Evolutionary conservation across 2,888 invertebrate genomes (phyloP).

Genomic region (Acheta domesticus): DNA sequence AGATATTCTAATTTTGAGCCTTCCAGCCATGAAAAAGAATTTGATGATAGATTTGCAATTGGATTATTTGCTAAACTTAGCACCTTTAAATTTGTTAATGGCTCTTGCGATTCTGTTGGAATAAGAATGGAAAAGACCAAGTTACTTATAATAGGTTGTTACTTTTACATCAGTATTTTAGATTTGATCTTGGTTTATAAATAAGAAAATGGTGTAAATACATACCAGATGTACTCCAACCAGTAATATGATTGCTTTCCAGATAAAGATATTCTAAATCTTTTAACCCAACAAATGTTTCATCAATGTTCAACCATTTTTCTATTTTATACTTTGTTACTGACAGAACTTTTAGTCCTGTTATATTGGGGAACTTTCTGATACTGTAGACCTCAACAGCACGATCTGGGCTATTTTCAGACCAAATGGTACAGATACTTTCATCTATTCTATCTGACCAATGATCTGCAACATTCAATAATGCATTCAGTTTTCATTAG

Average conservation of each 20-base stretch:
- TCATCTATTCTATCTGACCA: no score
- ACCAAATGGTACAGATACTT: no score
- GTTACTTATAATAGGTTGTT: no score
- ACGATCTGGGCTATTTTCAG: no score
- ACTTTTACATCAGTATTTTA: no score
- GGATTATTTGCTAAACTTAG: constrained; percentile 31
- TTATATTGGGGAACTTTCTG: constrained; percentile 4
- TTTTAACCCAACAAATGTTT: constrained; percentile 27
- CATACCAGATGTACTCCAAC: constrained; percentile 21
- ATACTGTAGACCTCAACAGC: no score
- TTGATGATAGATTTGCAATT: constrained; percentile 21
- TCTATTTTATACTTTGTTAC: constrained; percentile 27
- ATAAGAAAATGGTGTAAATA: background rate
- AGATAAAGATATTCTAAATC: background rate
- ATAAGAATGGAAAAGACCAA: no score
- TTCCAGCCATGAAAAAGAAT: constrained; percentile 31
- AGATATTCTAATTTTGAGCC: constrained; percentile 28
- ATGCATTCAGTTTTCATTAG: no score
- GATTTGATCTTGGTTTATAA: no score
- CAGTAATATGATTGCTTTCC: constrained; percentile 23
- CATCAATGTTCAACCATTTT: background rate
- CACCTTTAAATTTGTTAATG: constrained; percentile 25
- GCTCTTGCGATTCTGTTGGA: no score
- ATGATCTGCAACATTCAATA: no score
- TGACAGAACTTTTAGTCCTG: constrained; percentile 24